Evolutionary conservation across 2,888 invertebrate genomes (phyloP), one percentile per base, ranked within the genome.

Genomic region (Julus scanicus): DNA sequence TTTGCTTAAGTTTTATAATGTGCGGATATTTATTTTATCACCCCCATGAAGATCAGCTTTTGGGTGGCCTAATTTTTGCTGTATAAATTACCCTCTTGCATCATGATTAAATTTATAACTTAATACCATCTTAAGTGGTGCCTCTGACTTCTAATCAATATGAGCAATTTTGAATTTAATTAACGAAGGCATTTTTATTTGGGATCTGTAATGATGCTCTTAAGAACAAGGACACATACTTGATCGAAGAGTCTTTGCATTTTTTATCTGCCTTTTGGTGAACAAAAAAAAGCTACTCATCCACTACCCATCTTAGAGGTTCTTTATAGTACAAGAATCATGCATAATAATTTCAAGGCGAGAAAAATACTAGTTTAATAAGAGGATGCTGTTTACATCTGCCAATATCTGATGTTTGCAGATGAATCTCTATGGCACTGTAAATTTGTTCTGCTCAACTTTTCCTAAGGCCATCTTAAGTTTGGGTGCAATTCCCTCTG

Each of bases 301-400:
- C 29, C 29, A 29, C 9, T 48, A 57, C 57, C 57, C 57, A 11
- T 57, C 57, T 57, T 57, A 15, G 15, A 11, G 57, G 9, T 63
- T 71, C 2, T 20, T 71, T 71, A 71, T 29, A 3, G 17, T 29
- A 29, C 29, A 29, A 11, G 71, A 0, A 63, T 29, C 71, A 29
- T 71, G 71, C 71, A 71, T 71, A 71, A 71, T 71, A n/a, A n/a
- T n/a, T 29, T 8, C 29, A 29, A 71, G 29, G 3, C 29, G 6
- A 71, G 29, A 71, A 71, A 71, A 29, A 71, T 29, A n/a, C 71
- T 71, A 71, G 29, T 71, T 71, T 71, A 71, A 71, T 71, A 29
- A 71, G 29, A 29, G 71, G 29, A 9, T 71, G 57, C 17, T 71
- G 20, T 29, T 17, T 71, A 11, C 71, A 29, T 20, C 71, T 71